Conservation (phyloP, 2,888 invertebrate species). For the Thysanoteuthis rhombus region DNA sequence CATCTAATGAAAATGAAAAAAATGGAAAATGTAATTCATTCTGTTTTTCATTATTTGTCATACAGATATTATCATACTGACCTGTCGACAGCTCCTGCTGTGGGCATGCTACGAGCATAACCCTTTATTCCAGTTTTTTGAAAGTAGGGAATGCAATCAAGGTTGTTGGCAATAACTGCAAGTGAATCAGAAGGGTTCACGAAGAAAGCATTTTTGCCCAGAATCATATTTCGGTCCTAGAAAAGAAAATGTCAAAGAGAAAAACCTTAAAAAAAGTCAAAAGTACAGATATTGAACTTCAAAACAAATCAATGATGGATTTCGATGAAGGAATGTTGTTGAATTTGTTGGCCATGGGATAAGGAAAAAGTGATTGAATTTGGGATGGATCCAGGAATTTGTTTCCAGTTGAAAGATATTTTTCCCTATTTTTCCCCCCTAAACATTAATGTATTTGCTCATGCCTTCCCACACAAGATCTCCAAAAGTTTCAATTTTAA, state of each 20-base stretch:
- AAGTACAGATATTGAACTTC: no score
- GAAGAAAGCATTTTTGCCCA: slow-evolving; percentile 94
- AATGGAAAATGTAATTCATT: background rate
- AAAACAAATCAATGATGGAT: no score
- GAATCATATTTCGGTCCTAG: slow-evolving; percentile 95
- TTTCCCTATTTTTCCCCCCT: no score
- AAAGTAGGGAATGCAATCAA: slow-evolving; percentile 94
- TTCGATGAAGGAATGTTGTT: no score
- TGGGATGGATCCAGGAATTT: no score
- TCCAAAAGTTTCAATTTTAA: no score
- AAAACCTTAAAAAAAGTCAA: background rate
- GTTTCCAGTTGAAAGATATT: no score
- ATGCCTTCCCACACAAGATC: no score
- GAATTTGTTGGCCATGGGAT: no score
- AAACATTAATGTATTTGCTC: no score
- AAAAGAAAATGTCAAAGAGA: slow-evolving; percentile 38
- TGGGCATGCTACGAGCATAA: slow-evolving; percentile 98
- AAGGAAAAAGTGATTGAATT: no score
- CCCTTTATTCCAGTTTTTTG: slow-evolving; percentile 84
- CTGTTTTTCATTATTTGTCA: background rate
- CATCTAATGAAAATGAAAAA: background rate
- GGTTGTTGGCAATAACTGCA: slow-evolving; percentile 91
- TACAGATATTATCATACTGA: slow-evolving; percentile 50
- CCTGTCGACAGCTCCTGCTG: slow-evolving; percentile 90
- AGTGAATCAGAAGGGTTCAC: slow-evolving; percentile 97